A percentile compares a stretch with the other conserved stretches of the same genome.
These are phyloP conservation scores for Bufo bufo DNA, from an alignment of 2,113 vertebrate species.

Conservation along the genomic window DNA sequence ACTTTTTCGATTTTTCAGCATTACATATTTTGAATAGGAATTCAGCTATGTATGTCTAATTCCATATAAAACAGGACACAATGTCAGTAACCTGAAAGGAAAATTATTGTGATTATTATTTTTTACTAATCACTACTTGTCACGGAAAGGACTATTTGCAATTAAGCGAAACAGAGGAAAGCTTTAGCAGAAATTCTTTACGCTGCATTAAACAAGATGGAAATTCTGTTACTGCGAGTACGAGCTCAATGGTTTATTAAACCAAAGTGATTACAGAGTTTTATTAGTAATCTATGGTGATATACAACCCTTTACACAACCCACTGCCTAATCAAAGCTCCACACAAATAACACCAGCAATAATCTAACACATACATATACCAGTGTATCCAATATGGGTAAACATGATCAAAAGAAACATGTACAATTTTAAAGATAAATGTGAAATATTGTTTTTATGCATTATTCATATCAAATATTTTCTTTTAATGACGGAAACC, in stretches of 20 bases:
- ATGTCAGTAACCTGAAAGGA: constrained; percentile 32
- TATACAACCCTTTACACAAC: neutral
- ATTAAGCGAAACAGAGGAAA: constrained; percentile 39
- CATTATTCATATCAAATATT: neutral
- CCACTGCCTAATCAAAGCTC: neutral
- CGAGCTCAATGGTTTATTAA: constrained; percentile 6
- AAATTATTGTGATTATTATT: constrained; percentile 45
- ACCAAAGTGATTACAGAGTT: neutral
- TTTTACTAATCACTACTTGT: constrained; percentile 47
- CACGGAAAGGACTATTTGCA: constrained; percentile 25
- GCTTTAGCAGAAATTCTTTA: constrained; percentile 2
- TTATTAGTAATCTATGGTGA: neutral
- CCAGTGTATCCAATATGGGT: neutral
- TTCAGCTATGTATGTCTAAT: constrained; percentile 19
- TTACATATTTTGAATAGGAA: constrained; percentile 14
- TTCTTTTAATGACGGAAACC: neutral
- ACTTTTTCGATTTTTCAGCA: neutral
- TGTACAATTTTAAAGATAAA: neutral
- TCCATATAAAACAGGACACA: constrained; percentile 1
- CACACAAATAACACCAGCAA: neutral
- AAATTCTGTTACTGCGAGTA: neutral
- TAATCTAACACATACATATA: neutral
- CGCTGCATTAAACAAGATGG: constrained; percentile 9
- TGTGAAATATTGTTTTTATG: neutral
- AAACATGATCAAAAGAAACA: neutral